These are phyloP conservation scores for Synanthedon formicaeformis DNA, from an alignment of 2,888 invertebrate species.

Conservation along the genomic window DNA sequence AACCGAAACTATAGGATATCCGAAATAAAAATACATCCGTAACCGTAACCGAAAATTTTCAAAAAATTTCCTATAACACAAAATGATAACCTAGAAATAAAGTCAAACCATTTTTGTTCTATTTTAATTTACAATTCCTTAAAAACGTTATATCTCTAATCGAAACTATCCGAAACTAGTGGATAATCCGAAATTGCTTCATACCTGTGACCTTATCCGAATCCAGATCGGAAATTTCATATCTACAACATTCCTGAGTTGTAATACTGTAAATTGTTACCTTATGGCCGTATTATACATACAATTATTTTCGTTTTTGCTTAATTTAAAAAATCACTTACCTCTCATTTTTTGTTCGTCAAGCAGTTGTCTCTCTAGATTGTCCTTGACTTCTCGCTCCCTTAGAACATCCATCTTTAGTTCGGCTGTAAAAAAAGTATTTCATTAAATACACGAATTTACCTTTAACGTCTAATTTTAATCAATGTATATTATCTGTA, in stretches of 20 bases:
- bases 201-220: background rate
- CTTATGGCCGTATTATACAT: background rate
- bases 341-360: constrained; percentile 96
- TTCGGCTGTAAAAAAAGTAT: constrained; percentile 81
- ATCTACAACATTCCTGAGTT: background rate
- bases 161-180: background rate
- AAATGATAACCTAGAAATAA: background rate
- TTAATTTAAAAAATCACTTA: constrained; percentile 64
- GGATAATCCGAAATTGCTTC: background rate
- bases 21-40: background rate
- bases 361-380: constrained; percentile 90
- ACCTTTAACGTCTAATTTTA: constrained; percentile 40
- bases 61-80: background rate
- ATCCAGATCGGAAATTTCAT: background rate
- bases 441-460: constrained; percentile 25
- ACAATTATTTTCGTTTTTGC: background rate
- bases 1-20: background rate
- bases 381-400: constrained; percentile 94
- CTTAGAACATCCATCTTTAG: constrained; percentile 94
- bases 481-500: constrained; percentile 43
- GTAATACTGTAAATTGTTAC: background rate
- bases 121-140: constrained; percentile 1
- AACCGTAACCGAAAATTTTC: background rate
- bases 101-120: background rate
- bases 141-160: background rate